Conservation (phyloP, 2,797 vertebrate genomes). For the Morelia viridis region DNA sequence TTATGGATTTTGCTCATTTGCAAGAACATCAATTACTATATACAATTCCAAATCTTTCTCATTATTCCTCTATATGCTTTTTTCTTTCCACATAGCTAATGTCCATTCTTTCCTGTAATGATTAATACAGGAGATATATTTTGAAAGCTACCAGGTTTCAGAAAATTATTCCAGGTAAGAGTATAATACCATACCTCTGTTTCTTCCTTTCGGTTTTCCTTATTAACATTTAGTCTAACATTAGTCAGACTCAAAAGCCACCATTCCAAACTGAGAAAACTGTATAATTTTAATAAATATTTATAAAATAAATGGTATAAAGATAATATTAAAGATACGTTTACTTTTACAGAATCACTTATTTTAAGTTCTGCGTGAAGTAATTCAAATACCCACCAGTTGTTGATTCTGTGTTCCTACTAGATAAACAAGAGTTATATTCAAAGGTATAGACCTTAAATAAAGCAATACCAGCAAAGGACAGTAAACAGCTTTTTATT, state of each 20-base stretch:
- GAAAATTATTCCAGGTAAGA: background rate
- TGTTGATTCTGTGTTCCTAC: background rate
- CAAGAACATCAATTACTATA: background rate
- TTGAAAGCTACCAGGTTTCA: background rate
- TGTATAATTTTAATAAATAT: background rate
- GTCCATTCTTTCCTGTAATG: background rate
- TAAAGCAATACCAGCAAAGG: background rate
- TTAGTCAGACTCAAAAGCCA: background rate
- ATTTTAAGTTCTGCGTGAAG: background rate
- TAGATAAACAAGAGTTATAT: background rate
- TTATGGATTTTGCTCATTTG: background rate
- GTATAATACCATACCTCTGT: background rate
- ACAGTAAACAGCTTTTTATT: background rate
- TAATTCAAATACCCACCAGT: background rate
- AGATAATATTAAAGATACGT: background rate
- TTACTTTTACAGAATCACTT: too few relatives aligned
- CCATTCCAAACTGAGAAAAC: background rate
- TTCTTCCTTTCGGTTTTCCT: background rate
- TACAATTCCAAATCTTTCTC: background rate
- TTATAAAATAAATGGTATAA: background rate
- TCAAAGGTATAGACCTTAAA: background rate
- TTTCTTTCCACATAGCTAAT: background rate
- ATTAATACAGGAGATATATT: background rate
- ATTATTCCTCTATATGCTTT: slow-evolving; percentile 1
- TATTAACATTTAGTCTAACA: background rate